Percentiles rank a stretch among this genome's conserved stretches.
Evolutionary conservation across 2,888 invertebrate species (phyloP).

Genomic region (Phoenoteleia sp.): DNA sequence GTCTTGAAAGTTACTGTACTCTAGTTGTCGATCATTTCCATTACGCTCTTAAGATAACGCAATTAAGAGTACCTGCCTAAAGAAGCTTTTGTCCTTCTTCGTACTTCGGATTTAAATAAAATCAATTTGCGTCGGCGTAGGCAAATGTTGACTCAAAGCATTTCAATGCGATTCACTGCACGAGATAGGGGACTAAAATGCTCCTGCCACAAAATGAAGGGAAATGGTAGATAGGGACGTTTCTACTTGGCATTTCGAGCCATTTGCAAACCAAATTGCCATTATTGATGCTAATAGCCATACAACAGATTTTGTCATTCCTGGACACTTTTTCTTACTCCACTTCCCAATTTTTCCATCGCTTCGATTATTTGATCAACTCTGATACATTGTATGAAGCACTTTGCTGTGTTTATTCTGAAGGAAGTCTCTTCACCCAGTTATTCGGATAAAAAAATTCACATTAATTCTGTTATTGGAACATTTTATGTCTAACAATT

Average conservation of each 20-base stretch:
- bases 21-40: conserved; percentile 74
- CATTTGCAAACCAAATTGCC: conserved; percentile 86
- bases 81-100: conserved; percentile 78
- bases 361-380: conserved; percentile 52
- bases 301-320: conserved; percentile 79
- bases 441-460: too few relatives aligned
- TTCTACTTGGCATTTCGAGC: conserved; percentile 81
- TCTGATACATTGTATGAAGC: conserved; percentile 4
- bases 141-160: conserved; percentile 85
- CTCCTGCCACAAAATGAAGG: conserved; percentile 83
- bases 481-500: too few relatives aligned
- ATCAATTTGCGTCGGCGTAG: conserved; percentile 85
- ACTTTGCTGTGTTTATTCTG: too few relatives aligned
- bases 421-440: too few relatives aligned
- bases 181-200: conserved; percentile 78
- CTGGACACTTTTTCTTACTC: conserved; percentile 53
- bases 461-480: too few relatives aligned
- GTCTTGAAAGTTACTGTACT: conserved; percentile 40
- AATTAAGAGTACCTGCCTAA: conserved; percentile 81
- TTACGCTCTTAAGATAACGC: conserved; percentile 81
- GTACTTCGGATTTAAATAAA: conserved; percentile 85
- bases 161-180: conserved; percentile 84
- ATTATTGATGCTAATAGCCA: conserved; percentile 86
- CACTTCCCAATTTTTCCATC: conserved; percentile 32
- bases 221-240: conserved; percentile 85